Conservation (phyloP, 2,888 invertebrate genomes). For the Fragum sueziense region DNA sequence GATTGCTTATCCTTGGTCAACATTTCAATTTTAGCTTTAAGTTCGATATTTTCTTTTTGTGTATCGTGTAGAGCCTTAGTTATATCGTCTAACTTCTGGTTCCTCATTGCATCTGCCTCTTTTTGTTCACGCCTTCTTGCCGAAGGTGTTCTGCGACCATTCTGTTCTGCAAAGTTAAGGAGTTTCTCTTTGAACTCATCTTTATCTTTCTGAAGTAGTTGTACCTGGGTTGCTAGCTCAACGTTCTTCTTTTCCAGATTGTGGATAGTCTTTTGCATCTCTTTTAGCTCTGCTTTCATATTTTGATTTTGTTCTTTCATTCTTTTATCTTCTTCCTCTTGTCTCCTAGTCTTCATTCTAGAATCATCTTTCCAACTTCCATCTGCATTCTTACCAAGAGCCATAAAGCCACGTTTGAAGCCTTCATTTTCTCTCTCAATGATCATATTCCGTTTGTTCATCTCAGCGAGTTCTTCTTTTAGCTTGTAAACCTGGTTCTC, state of each 20-base stretch:
- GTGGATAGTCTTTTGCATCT: slow-evolving; percentile 41
- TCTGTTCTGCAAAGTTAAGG: slow-evolving; percentile 40
- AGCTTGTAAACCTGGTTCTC: slow-evolving; percentile 53
- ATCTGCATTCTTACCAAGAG: slow-evolving; percentile 51
- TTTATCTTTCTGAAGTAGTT: slow-evolving; percentile 51
- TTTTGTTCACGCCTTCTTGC: slow-evolving; percentile 35
- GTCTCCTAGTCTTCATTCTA: slow-evolving; percentile 50
- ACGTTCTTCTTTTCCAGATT: slow-evolving; percentile 52
- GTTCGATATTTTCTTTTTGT: slow-evolving; percentile 45
- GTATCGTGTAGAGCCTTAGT: slow-evolving; percentile 30
- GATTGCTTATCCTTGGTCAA: slow-evolving; percentile 49
- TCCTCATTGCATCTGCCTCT: slow-evolving; percentile 23
- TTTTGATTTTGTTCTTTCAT: slow-evolving; percentile 50
- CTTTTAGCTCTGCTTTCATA: slow-evolving; percentile 38
- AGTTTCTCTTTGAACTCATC: slow-evolving; percentile 41
- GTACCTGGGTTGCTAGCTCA: slow-evolving; percentile 43
- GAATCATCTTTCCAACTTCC: slow-evolving; percentile 52
- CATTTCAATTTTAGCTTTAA: slow-evolving; percentile 43
- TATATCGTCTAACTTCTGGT: slow-evolving; percentile 50
- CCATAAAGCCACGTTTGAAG: slow-evolving; percentile 54
- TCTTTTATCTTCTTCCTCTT: slow-evolving; percentile 53
- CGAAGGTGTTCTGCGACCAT: slow-evolving; percentile 45
- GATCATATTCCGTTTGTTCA: slow-evolving; percentile 46
- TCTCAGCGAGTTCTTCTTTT: slow-evolving; percentile 51
- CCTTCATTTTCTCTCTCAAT: slow-evolving; percentile 57